Base-by-base conservation (phyloP, 2,888 invertebrate species). In the Choreutis nemorana region DNA sequence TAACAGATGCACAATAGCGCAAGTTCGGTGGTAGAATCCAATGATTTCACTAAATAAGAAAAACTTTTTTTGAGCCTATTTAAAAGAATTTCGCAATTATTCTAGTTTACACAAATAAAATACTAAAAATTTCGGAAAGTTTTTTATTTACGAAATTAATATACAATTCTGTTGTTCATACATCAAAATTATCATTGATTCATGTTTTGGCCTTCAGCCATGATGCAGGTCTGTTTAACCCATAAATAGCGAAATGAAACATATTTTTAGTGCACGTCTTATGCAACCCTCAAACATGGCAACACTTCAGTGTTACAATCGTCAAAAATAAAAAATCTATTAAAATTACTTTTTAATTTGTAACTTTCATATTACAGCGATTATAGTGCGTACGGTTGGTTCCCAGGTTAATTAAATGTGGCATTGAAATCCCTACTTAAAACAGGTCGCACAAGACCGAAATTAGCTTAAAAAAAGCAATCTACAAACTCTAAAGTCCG, bases 81-180 rank as follows among this genome's bases (percentile, higher is more conserved):
- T n/a, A 29, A 33, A 14, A 10, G 13, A 25, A 23, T 6, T 21
- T 3, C 28, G 30, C 27, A 30, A n/a, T 23, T 4, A 4, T 21
- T 24, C 32, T 9, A 4, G 32, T 27, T 27, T 26, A 35, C 35
- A 41, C 48, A 44, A 40, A 44, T 47, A 54, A 51, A 36, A 34
- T 37, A 25, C 15, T 34, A 35, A 40, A 46, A 54, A 56, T 61
- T 61, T 41, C 56, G 63, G 70, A 61, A 71, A 63, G 64, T 62
- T 71, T 77, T 36, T 77, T 77, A 78, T 77, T 78, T 66, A 75
- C 61, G 72, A 77, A 75, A 75, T 73, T 64, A 75, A 66, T 75
- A 77, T 73, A 77, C 75, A 77, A 72, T 72, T 63, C 45, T 63
- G 56, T 66, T 60, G 62, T 61, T 70, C 72, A 67, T 72, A 71